Percentiles rank a stretch among this genome's conserved stretches.
Evolutionary conservation across 2,797 vertebrate genomes (phyloP).

Genomic region (Mallotus villosus): DNA sequence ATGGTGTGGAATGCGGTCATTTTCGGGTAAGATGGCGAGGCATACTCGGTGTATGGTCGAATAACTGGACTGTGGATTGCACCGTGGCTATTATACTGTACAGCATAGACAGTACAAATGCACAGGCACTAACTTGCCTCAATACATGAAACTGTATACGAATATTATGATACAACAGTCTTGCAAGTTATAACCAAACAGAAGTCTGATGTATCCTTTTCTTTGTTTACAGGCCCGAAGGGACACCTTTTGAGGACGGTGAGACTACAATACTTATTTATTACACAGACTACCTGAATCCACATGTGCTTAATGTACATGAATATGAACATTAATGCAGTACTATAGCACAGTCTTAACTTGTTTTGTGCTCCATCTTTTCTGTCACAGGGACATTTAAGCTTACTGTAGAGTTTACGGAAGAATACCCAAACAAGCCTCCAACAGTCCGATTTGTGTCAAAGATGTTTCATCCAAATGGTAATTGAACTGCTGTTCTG

Average conservation of each 20-base stretch:
- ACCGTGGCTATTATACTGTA: not conserved
- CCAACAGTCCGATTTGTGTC: constrained; percentile 98
- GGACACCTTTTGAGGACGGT: constrained; percentile 99
- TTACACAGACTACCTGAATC: not conserved
- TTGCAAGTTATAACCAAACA: not conserved
- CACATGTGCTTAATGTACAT: too few relatives aligned
- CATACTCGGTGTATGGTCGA: not conserved
- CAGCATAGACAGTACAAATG: too few relatives aligned
- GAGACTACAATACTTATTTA: constrained; percentile 48
- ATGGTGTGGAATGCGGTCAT: constrained; percentile 99
- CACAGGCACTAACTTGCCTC: not conserved
- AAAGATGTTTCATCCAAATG: constrained; percentile 99
- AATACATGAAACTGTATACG: not conserved
- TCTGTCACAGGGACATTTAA: constrained; percentile 91
- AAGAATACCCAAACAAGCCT: constrained; percentile 99
- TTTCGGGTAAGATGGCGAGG: constrained; percentile 84
- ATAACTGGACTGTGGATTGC: not conserved
- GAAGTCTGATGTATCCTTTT: constrained; percentile 1
- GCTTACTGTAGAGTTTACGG: constrained; percentile 98
- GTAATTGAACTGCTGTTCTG: constrained; percentile 59
- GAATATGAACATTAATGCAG: not conserved
- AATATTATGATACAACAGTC: too few relatives aligned
- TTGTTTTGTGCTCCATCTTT: constrained; percentile 1
- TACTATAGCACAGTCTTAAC: not conserved
- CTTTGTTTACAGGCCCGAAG: constrained; percentile 83